A percentile compares a stretch with the other conserved stretches of the same genome.
Evolutionary conservation across 2,113 vertebrate species (phyloP).

Genomic region (Antennarius striatus): DNA sequence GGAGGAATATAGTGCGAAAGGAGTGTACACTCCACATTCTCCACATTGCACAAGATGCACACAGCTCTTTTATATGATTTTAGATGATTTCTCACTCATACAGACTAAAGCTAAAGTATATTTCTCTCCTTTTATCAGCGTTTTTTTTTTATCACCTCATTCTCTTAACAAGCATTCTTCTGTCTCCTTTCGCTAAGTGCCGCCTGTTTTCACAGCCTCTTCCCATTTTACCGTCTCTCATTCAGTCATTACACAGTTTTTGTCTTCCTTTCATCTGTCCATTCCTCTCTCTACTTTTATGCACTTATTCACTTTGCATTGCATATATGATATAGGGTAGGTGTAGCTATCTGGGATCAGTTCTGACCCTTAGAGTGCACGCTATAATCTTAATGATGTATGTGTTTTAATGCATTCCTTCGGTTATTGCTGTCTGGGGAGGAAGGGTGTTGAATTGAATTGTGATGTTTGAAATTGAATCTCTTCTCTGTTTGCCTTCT

Average conservation of each 20-base stretch:
- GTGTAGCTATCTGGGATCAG: slow-evolving; percentile 31
- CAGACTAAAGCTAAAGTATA: slow-evolving; percentile 49
- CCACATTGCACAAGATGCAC: slow-evolving; percentile 40
- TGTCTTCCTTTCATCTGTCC: slow-evolving; percentile 34
- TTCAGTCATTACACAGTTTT: slow-evolving; percentile 30
- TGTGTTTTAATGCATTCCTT: slow-evolving; percentile 54
- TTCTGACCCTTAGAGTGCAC: slow-evolving; percentile 45
- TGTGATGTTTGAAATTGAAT: slow-evolving; percentile 59
- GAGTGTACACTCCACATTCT: slow-evolving; percentile 41
- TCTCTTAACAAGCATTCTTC: slow-evolving; percentile 63
- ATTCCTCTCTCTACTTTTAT: slow-evolving; percentile 18
- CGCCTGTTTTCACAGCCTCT: slow-evolving; percentile 37
- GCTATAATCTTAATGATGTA: slow-evolving; percentile 45
- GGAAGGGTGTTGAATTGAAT: slow-evolving; percentile 60
- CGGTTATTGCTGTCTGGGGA: slow-evolving; percentile 57
- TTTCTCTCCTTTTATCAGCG: slow-evolving; percentile 63
- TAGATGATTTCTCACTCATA: slow-evolving; percentile 58
- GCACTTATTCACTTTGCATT: slow-evolving; percentile 31
- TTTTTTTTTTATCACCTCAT: slow-evolving; percentile 43
- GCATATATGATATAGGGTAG: slow-evolving; percentile 25
- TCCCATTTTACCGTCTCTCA: slow-evolving; percentile 45
- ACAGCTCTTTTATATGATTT: slow-evolving; percentile 64
- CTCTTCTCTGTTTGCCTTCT: slow-evolving; percentile 47
- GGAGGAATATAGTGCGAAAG: slow-evolving; percentile 19
- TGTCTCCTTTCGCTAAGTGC: slow-evolving; percentile 51